Conservation (phyloP, 2,113 vertebrate species). For the Mesoclemmys tuberculata region DNA sequence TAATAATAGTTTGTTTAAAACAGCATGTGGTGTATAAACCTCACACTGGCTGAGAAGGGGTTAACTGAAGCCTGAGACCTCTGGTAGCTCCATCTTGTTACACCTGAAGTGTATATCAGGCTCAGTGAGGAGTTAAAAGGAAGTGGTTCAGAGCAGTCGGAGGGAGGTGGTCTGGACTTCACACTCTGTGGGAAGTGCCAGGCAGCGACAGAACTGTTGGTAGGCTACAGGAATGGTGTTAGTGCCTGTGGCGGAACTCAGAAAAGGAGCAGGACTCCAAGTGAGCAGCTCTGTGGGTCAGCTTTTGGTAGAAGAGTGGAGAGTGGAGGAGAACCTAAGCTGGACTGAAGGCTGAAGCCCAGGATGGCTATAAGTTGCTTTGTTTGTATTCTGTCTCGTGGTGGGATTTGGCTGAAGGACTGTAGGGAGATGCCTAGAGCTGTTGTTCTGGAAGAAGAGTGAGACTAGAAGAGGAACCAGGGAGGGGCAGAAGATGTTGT, state of each 20-base stretch:
- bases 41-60: not conserved
- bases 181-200: not conserved
- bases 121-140: not conserved
- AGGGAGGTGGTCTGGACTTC: not conserved
- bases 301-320: not conserved
- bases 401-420: not conserved
- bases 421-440: not conserved
- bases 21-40: not conserved
- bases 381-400: not conserved
- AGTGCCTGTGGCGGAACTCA: not conserved
- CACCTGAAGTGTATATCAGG: not conserved
- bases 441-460: not conserved
- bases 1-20: conserved; percentile 23
- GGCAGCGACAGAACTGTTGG: not conserved
- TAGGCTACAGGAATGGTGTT: not conserved
- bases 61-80: not conserved
- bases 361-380: not conserved
- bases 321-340: not conserved
- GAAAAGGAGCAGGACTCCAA: not conserved
- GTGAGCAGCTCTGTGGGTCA: not conserved
- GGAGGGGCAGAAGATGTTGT: not conserved
- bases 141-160: not conserved
- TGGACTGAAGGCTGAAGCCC: not conserved
- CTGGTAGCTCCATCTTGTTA: not conserved
- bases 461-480: not conserved